phyloP scores from a whole-genome alignment of 2,797 vertebrate species.

The Xenopus petersii region DNA sequence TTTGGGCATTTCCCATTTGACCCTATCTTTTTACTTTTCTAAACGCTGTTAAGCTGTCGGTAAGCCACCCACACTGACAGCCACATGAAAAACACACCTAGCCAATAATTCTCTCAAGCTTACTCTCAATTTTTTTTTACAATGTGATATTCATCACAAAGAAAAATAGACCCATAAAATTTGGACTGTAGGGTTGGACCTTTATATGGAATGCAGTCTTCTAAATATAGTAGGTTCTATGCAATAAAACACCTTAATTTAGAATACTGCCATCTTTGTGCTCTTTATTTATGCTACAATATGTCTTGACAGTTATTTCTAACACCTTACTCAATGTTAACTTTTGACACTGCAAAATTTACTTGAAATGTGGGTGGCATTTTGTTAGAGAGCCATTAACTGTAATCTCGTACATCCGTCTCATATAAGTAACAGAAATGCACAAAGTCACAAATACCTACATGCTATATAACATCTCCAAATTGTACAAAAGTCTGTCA shows the following conservation, averaged over 20 bases:
- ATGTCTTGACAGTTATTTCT: constrained; percentile 54
- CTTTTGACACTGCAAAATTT: constrained; percentile 50
- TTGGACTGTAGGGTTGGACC: constrained; percentile 11
- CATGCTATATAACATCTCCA: constrained; percentile 21
- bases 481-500: constrained; percentile 3
- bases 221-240: constrained; percentile 55
- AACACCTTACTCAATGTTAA: constrained; percentile 53
- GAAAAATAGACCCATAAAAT: constrained; percentile 34
- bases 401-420: constrained; percentile 30
- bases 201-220: constrained; percentile 54
- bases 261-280: constrained; percentile 51
- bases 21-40: not conserved
- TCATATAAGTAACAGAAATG: constrained; percentile 35
- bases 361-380: constrained; percentile 53
- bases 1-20: too few species aligned
- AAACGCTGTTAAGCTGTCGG: not conserved
- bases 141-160: constrained; percentile 40
- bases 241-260: constrained; percentile 47
- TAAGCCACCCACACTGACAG: constrained; percentile 3
- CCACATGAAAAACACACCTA: constrained; percentile 10
- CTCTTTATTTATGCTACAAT: constrained; percentile 54
- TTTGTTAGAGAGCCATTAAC: constrained; percentile 31
- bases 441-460: constrained; percentile 14
- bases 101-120: not conserved
- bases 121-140: not conserved